Percentiles rank a stretch among this genome's conserved stretches.
Conservation (phyloP, 35 echinoderm and acorn worm species). For the Chiridota heheva region DNA sequence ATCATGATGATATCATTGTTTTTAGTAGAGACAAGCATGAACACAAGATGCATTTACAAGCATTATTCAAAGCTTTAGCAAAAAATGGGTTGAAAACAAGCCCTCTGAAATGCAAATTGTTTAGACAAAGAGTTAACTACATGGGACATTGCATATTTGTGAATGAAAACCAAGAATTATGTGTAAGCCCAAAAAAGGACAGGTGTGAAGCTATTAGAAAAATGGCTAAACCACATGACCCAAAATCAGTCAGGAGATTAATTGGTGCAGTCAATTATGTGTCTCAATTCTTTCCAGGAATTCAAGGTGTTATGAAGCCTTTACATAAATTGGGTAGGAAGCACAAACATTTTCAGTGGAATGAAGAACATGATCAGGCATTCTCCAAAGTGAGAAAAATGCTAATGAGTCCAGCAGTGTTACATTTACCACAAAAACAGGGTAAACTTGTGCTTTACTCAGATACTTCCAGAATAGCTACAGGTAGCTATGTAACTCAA, state of each 20-base stretch:
- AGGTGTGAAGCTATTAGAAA: constrained; percentile 27
- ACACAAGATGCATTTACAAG: neutral
- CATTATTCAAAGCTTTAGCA: constrained; percentile 2
- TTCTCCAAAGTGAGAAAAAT: constrained; percentile 31
- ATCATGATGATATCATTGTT: constrained; percentile 48
- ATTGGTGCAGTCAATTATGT: too few species aligned
- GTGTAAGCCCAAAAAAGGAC: neutral
- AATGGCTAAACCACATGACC: neutral
- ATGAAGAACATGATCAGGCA: constrained; percentile 3
- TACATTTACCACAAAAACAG: constrained; percentile 8
- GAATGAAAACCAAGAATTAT: neutral
- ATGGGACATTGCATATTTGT: constrained; percentile 30
- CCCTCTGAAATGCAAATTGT: too few species aligned
- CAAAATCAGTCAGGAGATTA: constrained; percentile 9
- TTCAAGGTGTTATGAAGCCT: constrained; percentile 23
- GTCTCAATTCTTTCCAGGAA: constrained; percentile 7
- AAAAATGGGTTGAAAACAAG: constrained; percentile 27
- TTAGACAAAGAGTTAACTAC: constrained; percentile 13
- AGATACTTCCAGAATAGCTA: constrained; percentile 35
- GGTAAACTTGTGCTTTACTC: constrained; percentile 36
- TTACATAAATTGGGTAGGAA: constrained; percentile 6
- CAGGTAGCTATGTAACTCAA: constrained; percentile 49
- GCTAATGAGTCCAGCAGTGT: constrained; percentile 16
- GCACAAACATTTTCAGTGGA: constrained; percentile 28
- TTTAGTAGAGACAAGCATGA: constrained; percentile 22